A percentile compares a stretch with the other conserved stretches of the same genome.
Evolutionary conservation across 2,797 vertebrate genomes (phyloP).

Genomic region (Takifugu rubripes): DNA sequence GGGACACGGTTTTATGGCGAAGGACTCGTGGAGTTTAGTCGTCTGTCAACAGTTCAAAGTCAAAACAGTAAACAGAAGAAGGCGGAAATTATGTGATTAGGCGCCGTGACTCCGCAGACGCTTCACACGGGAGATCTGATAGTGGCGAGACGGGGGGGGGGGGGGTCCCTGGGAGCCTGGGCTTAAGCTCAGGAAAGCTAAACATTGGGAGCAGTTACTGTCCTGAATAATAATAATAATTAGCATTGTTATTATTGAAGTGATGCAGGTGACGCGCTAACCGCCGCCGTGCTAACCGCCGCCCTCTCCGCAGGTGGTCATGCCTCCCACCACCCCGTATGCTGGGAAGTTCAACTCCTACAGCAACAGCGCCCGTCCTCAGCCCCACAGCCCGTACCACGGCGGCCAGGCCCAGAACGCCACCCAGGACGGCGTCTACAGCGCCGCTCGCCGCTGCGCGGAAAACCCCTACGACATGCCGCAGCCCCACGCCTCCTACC

Average conservation of each 20-base stretch:
- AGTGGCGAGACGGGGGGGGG: conserved; percentile 34
- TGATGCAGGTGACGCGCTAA: too few relatives aligned
- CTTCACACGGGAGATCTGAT: background rate
- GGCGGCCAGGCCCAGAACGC: conserved; percentile 32
- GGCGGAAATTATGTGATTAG: conserved; percentile 58
- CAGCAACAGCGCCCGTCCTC: conserved; percentile 58
- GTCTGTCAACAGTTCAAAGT: conserved; percentile 24
- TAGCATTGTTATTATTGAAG: too few relatives aligned
- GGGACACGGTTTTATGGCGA: background rate
- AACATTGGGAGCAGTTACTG: too few relatives aligned
- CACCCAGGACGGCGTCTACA: conserved; percentile 48
- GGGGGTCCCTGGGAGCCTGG: background rate
- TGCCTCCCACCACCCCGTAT: conserved; percentile 94
- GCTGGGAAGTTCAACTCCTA: conserved; percentile 86
- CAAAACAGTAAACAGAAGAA: conserved; percentile 38
- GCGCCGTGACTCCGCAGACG: conserved; percentile 39
- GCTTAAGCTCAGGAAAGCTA: too few relatives aligned
- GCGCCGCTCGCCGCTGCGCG: conserved; percentile 20
- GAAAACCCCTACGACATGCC: conserved; percentile 70
- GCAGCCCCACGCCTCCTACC: conserved; percentile 51
- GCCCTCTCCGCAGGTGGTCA: conserved; percentile 61
- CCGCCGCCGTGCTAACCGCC: background rate
- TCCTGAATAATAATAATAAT: too few relatives aligned
- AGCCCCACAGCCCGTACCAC: conserved; percentile 60
- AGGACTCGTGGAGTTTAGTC: conserved; percentile 23